phyloP scores from a whole-genome alignment of 2,113 vertebrate species.

The Siniperca chuatsi region DNA sequence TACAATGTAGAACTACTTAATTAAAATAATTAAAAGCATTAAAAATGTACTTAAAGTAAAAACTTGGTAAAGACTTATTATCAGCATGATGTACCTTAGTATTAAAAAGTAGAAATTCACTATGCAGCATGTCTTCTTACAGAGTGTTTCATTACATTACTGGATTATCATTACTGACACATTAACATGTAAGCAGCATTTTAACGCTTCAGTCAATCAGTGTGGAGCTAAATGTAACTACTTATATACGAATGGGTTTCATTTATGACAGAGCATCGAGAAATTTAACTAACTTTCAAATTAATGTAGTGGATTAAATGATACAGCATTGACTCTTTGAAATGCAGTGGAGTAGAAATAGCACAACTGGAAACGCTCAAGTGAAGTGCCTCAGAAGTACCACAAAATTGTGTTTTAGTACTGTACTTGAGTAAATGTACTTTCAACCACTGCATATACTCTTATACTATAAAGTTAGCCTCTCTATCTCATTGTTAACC shows the following conservation, averaged over 20 bases:
- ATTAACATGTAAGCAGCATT: background rate
- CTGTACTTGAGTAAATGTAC: background rate
- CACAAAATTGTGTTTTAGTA: background rate
- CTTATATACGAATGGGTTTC: background rate
- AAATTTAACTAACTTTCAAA: background rate
- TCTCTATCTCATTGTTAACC: constrained; percentile 5
- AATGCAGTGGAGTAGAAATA: background rate
- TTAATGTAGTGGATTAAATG: background rate
- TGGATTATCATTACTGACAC: background rate
- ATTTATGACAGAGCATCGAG: background rate
- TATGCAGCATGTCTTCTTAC: background rate
- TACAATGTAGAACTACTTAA: background rate
- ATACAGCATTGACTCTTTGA: background rate
- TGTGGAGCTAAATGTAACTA: background rate
- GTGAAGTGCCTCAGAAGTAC: background rate
- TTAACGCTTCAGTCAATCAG: background rate
- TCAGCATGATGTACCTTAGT: background rate
- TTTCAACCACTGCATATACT: background rate
- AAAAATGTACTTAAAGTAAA: background rate
- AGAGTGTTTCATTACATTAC: background rate
- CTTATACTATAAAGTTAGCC: background rate
- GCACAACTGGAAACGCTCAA: background rate
- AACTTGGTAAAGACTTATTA: background rate
- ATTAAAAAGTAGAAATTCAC: background rate
- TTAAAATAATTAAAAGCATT: background rate